Evolutionary conservation across 2,113 vertebrate species (phyloP), one percentile per base, ranked within the genome.

Genomic region (Eubucco bourcierii): DNA sequence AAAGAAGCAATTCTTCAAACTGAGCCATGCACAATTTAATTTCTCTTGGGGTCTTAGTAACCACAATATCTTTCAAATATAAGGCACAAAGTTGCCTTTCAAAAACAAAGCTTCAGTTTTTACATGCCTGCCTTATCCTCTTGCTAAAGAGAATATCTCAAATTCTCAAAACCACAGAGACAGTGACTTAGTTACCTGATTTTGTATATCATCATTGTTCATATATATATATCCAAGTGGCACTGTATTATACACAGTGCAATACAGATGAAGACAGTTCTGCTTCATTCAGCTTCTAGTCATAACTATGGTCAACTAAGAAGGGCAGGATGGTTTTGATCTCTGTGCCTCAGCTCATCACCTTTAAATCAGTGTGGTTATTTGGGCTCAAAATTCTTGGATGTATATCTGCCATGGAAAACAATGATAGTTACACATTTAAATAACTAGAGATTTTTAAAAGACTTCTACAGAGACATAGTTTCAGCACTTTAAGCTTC

Each of bases 11-110:
- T 93, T 89, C 80, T 86, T 95, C 80, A 91, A 81, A 84, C 56
- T 74, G 66, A 60, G 70, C 46, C 50, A 77, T 12, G 41, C 23
- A 72, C 27, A 47, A 58, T 79, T 82, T 87, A 41, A 68, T 88
- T 96, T 96, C 91, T 96, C 93, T 37, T 33, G 87, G 55, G 85
- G 29, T 83, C 73, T 92, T 95, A 50, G 52, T 91, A 79, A 66
- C 56, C 16, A 65, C 75, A 55, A 8, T 84, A 81, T 59, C 84
- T 92, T 93, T 89, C 67, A 95, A 95, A 84, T 21, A 29, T 23
- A 73, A 88, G 24, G 64, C 39, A 80, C 34, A n/a, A 63, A 60
- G 1, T 56, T 56, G 80, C 27, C 56, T 89, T 92, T 31, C 23
- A 78, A 56, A 87, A 79, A 41, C 39, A 73, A 77, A 31, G 6